Evolutionary conservation across 2,888 invertebrate genomes (phyloP).

Genomic region (Nymphalis c-album): DNA sequence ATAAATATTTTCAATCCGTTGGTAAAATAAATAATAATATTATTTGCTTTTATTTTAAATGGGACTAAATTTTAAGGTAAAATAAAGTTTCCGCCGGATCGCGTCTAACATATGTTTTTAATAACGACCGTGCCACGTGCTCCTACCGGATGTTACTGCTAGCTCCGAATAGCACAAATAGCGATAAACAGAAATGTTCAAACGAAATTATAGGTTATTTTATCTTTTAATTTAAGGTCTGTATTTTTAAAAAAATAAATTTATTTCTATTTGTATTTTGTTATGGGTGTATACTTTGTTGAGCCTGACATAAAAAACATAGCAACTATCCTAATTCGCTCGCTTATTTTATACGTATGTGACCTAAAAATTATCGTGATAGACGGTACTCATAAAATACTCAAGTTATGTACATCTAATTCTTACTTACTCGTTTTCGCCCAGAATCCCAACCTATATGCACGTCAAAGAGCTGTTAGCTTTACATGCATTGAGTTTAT

Average conservation of each 20-base stretch:
- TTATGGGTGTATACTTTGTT: too few relatives aligned
- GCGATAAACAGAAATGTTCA: conserved; percentile 15
- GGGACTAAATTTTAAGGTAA: conserved; percentile 19
- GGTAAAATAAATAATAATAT: conserved; percentile 6
- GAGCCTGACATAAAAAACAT: too few relatives aligned
- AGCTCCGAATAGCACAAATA: conserved; percentile 6
- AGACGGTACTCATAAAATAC: too few relatives aligned
- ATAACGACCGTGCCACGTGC: conserved; percentile 25
- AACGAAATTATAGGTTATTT: conserved; percentile 20
- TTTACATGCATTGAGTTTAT: too few relatives aligned
- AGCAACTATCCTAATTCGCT: too few relatives aligned
- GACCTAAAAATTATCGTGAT: too few relatives aligned
- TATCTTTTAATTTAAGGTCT: conserved; percentile 6
- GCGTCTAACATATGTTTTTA: conserved; percentile 24
- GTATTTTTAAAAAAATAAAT: background rate
- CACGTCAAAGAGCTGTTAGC: too few relatives aligned
- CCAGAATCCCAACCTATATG: too few relatives aligned
- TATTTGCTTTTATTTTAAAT: conserved; percentile 12
- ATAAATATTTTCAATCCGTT: background rate
- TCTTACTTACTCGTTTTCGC: too few relatives aligned
- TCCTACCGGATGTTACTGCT: conserved; percentile 16
- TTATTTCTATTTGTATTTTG: too few relatives aligned
- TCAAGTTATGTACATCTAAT: too few relatives aligned
- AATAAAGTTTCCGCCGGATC: conserved; percentile 19
- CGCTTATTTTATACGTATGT: too few relatives aligned